Evolutionary conservation across 2,797 vertebrate genomes (phyloP).

Genomic region (Rhinoraja longicauda): DNA sequence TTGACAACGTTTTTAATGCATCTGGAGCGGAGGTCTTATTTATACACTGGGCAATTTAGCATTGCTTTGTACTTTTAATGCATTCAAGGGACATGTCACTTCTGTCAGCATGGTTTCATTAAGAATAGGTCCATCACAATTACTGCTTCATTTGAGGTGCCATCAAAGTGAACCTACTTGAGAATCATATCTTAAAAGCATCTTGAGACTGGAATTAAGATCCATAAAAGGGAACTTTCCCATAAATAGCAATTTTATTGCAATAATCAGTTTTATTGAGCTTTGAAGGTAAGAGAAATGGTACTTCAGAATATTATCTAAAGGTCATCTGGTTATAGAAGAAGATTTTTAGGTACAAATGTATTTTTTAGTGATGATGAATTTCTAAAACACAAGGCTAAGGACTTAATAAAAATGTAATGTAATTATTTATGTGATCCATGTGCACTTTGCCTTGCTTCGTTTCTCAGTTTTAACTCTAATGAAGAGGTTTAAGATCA

Average conservation of each 20-base stretch:
- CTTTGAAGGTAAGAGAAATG: background rate
- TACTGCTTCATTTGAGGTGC: background rate
- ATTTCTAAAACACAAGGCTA: background rate
- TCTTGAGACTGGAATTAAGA: background rate
- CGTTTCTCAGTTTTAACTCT: background rate
- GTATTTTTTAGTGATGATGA: background rate
- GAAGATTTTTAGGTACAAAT: background rate
- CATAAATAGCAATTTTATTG: background rate
- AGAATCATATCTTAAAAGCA: background rate
- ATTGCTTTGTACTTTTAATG: background rate
- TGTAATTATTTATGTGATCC: background rate
- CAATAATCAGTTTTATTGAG: background rate
- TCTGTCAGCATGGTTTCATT: background rate
- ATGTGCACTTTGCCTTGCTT: background rate
- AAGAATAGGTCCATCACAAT: background rate
- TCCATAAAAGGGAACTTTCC: background rate
- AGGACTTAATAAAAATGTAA: background rate
- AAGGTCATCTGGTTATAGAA: background rate
- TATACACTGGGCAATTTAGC: background rate
- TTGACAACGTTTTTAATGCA: background rate
- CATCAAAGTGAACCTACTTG: background rate
- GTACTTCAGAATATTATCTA: background rate
- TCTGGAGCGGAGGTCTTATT: background rate
- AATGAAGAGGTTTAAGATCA: background rate
- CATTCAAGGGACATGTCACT: background rate